Base-by-base conservation (phyloP, 2,797 vertebrate species). In the Nyctalus aviator region DNA sequence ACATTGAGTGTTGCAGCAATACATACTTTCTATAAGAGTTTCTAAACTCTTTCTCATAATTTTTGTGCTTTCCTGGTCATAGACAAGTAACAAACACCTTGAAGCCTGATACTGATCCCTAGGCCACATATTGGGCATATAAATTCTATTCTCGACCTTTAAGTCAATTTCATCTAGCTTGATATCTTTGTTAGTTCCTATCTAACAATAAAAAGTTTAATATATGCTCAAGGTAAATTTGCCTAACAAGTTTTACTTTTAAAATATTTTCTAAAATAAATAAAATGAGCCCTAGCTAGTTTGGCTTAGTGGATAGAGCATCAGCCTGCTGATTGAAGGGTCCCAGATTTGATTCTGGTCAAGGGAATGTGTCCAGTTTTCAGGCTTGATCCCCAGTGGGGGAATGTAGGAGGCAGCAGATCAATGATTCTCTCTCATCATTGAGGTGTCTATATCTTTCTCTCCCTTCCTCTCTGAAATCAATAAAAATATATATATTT, bases 1-100 rank as follows among this genome's bases (percentile, higher is more conserved):
- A 55, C 94, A 41, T 3, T 57, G 46, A 87, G 83, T 72, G 46
- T 71, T 64, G 44, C 44, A 48, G 46, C 44, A 87, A 55, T 48
- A 53, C 62, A 62, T 83, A 76, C 57, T 77, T 77, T 27, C 83
- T 90, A 48, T 57, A 30, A 46, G 48, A 84, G 55, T 59, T 87
- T 72, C 55, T 66, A 68, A 90, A 83, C 9, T n/a, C 37, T 89
- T 77, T 77, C 44, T 93, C 62, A 72, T 7, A 25, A 83, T 83
- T 81, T 75, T 73, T 68, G 18, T 37, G 32, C 17, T 37, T 78
- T 41, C 46, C 46, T 41, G 9, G 53, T 66, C 53, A 84, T 59
- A 27, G 37, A 85, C 23, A 81, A 53, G n/a, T 79, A 78, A 78
- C 27, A 78, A 72, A 77, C 0, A 10, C 35, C 41, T 88, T 73